Conservation (phyloP, 1,140 invertebrate genomes). For the Periplaneta americana region DNA sequence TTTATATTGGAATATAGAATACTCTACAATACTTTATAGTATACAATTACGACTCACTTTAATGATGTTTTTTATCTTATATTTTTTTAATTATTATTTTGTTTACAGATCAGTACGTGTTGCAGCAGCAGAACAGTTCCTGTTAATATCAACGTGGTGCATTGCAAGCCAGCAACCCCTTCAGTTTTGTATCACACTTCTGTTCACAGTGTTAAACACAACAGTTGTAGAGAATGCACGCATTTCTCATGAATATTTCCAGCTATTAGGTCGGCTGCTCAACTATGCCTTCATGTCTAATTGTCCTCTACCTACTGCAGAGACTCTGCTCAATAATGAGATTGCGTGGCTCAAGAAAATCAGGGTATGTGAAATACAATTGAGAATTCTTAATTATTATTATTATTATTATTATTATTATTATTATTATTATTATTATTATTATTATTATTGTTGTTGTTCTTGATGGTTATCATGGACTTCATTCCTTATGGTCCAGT, state of each 20-base stretch:
- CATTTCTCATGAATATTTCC: slow-evolving; percentile 77
- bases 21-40: too few species aligned
- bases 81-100: not conserved
- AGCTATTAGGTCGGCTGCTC: slow-evolving; percentile 68
- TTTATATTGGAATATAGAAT: too few species aligned
- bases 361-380: slow-evolving; percentile 35
- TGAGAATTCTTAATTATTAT: not conserved
- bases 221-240: slow-evolving; percentile 69
- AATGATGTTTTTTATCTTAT: not conserved
- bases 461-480: not conserved
- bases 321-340: slow-evolving; percentile 66
- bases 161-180: slow-evolving; percentile 50
- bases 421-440: not conserved
- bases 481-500: not conserved
- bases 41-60: not conserved
- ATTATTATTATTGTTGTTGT: not conserved
- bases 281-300: slow-evolving; percentile 65
- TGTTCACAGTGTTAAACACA: slow-evolving; percentile 71
- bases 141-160: slow-evolving; percentile 70
- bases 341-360: slow-evolving; percentile 76
- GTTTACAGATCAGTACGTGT: slow-evolving; percentile 59
- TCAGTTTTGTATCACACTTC: slow-evolving; percentile 65
- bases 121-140: slow-evolving; percentile 76
- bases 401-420: not conserved
- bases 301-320: slow-evolving; percentile 60